These are phyloP conservation scores for Sarcophaga carnaria DNA, from an alignment of 2,888 invertebrate species.

Conservation along the genomic window DNA sequence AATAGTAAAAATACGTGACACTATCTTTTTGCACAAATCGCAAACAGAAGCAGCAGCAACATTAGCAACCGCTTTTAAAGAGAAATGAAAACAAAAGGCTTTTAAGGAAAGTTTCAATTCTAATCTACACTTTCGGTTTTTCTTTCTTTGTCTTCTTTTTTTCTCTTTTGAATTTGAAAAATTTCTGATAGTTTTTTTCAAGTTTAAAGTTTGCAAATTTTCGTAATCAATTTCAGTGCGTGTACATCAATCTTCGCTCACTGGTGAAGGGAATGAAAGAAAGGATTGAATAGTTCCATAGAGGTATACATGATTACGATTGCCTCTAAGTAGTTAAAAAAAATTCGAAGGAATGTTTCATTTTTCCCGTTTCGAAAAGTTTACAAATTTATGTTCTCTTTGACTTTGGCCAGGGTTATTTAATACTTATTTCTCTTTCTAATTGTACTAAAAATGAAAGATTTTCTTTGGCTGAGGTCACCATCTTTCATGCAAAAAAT, in stretches of 20 bases:
- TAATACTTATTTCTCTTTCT: background rate
- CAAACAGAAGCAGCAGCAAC: conserved; percentile 15
- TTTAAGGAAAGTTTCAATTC: conserved; percentile 36
- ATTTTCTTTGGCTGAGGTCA: conserved; percentile 14
- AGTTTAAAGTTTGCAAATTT: conserved; percentile 67
- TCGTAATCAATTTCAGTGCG: conserved; percentile 56
- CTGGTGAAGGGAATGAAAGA: too few species aligned
- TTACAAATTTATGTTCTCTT: conserved; percentile 42
- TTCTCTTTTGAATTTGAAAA: background rate
- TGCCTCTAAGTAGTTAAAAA: too few species aligned
- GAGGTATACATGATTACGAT: background rate
- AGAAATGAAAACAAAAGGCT: conserved; percentile 3
- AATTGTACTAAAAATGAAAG: too few species aligned
- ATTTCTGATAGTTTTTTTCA: conserved; percentile 40
- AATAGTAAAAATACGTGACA: conserved; percentile 38
- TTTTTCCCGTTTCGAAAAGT: background rate
- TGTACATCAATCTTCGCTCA: conserved; percentile 1
- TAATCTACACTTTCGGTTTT: conserved; percentile 29
- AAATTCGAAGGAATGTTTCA: background rate
- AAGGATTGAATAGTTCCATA: too few species aligned
- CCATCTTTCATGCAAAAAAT: conserved; percentile 1
- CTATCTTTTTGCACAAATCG: conserved; percentile 33
- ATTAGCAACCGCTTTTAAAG: background rate
- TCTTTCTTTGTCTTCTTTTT: conserved; percentile 20
- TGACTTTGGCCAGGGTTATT: conserved; percentile 61